Conservation (phyloP, 1,140 invertebrate species). For the Ptiloglossa arizonensis region DNA sequence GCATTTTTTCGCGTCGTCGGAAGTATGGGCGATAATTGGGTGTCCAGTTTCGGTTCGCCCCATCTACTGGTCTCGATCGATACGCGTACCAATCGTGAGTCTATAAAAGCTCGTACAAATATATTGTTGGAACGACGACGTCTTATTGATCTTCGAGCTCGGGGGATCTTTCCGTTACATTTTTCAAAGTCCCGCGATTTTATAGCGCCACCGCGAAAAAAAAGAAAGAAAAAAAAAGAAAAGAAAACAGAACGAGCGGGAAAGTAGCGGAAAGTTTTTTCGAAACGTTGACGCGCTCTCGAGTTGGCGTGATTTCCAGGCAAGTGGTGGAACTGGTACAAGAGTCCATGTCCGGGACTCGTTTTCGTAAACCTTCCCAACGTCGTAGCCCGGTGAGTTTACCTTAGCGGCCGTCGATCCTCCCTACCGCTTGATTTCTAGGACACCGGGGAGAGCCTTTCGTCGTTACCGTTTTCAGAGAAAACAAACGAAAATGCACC, state of each 20-base stretch:
- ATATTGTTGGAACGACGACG: neutral
- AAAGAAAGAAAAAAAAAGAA: neutral
- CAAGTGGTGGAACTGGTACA: neutral
- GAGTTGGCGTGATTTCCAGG: constrained; percentile 34
- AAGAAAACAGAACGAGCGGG: neutral
- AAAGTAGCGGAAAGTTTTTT: constrained; percentile 38
- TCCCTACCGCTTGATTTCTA: constrained; percentile 48
- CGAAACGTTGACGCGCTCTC: constrained; percentile 37
- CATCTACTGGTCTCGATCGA: neutral
- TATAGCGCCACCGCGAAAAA: too few relatives aligned
- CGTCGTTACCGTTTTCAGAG: constrained; percentile 55
- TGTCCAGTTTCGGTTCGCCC: too few relatives aligned
- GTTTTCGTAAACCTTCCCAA: constrained; percentile 8
- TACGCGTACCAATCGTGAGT: neutral
- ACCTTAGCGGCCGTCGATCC: constrained; percentile 54
- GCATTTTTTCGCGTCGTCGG: neutral
- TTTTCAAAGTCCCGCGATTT: neutral
- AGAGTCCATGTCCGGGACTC: constrained; percentile 13
- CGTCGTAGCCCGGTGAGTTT: constrained; percentile 46
- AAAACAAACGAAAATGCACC: constrained; percentile 53
- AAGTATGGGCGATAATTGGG: too few relatives aligned
- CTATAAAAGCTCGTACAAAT: neutral
- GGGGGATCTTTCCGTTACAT: neutral
- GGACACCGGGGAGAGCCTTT: constrained; percentile 41
- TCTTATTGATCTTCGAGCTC: constrained; percentile 1